Conservation (phyloP, 2,888 invertebrate genomes). For the Campopleginae sp. region DNA sequence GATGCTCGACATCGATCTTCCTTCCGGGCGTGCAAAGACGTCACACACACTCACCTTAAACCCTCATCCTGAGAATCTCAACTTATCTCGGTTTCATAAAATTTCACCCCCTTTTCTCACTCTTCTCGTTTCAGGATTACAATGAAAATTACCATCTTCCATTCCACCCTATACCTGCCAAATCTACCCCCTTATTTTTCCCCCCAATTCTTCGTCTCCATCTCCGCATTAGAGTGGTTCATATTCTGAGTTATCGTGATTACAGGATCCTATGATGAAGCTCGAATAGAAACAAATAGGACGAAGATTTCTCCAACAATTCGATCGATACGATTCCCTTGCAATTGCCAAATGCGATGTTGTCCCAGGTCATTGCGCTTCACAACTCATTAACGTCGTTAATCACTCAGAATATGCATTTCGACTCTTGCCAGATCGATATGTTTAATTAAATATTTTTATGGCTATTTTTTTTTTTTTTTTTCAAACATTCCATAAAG, state of each 20-base stretch:
- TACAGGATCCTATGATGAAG: background rate
- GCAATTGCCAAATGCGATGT: background rate
- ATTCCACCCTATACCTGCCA: background rate
- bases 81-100: conserved; percentile 59
- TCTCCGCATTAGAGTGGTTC: background rate
- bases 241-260: background rate
- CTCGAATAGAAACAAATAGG: background rate
- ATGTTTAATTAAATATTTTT: background rate
- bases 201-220: background rate
- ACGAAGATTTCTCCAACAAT: background rate
- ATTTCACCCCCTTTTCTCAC: conserved; percentile 28
- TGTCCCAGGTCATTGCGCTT: background rate
- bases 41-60: conserved; percentile 34
- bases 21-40: conserved; percentile 51
- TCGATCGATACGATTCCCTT: background rate
- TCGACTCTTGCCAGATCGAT: background rate
- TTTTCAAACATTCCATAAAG: background rate
- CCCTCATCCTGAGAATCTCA: conserved; percentile 46
- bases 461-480: background rate
- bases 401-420: background rate
- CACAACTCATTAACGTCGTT: background rate
- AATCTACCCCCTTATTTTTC: background rate
- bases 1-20: conserved; percentile 71
- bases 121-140: conserved; percentile 14
- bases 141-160: conserved; percentile 58